phyloP scores from a whole-genome alignment of 2,888 invertebrate genomes.

The Ornithoptera priamus region DNA sequence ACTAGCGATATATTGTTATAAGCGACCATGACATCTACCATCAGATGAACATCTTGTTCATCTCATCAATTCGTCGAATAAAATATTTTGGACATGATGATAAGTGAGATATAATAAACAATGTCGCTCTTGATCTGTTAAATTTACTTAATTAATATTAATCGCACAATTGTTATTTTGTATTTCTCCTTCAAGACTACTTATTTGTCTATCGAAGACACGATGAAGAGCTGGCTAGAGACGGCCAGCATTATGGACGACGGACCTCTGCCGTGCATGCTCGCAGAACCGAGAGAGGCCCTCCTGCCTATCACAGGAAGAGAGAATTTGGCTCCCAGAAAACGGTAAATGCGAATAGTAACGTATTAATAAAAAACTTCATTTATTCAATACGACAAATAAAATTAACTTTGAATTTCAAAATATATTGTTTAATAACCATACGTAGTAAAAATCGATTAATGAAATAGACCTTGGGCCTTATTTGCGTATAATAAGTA shows the following conservation, averaged over 20 bases:
- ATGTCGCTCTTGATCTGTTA: background rate
- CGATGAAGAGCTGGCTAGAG: slow-evolving; percentile 76
- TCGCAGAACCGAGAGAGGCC: slow-evolving; percentile 74
- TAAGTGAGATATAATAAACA: too few species aligned
- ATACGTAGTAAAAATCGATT: too few species aligned
- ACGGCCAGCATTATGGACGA: slow-evolving; percentile 64
- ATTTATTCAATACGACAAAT: too few species aligned
- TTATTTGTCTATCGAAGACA: slow-evolving; percentile 34
- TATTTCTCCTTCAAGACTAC: background rate
- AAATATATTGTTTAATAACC: too few species aligned
- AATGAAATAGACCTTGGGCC: too few species aligned
- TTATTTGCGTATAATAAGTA: too few species aligned
- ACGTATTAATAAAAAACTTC: background rate
- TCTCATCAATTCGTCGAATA: too few species aligned
- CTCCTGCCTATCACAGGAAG: slow-evolving; percentile 73
- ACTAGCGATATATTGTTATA: too few species aligned
- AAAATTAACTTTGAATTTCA: too few species aligned
- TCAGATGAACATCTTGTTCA: too few species aligned
- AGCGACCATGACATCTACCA: too few species aligned
- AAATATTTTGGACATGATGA: too few species aligned
- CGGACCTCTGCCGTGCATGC: slow-evolving; percentile 64
- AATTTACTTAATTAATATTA: background rate
- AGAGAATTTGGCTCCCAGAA: slow-evolving; percentile 73
- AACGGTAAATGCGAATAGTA: slow-evolving; percentile 48
- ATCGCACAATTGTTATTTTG: background rate